Evolutionary conservation across 2,113 vertebrate genomes (phyloP), one percentile per base, ranked within the genome.

Genomic region (Labrus mixtus): DNA sequence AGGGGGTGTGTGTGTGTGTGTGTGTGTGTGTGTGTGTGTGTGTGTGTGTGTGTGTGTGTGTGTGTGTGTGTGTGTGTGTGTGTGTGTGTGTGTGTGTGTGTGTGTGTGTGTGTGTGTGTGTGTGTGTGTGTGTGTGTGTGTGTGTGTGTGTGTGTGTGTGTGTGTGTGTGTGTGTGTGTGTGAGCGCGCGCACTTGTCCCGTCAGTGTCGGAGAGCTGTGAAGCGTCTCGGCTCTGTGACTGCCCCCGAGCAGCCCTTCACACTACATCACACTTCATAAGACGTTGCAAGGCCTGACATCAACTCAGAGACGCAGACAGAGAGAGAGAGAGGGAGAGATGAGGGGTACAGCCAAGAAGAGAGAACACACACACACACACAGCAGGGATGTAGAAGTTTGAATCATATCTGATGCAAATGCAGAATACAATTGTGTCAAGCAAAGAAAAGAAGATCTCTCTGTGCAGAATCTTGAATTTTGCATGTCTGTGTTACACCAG

Each of bases 211-310:
- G 46, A 37, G 72, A 55, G 66, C 43, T 76, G 51, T 71, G 56
- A 59, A 71, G 67, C 16, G 19, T 48, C 59, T 66, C 45, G 68
- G 79, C 73, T 81, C 60, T 63, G 51, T 81, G 53, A 59, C 71
- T 67, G 55, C 68, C 76, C 68, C 3, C 33, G 69, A 75, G 79
- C 73, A 61, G 62, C 68, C 41, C 51, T 68, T 82, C 69, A 78
- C 62, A 72, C 68, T 61, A 37, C 58, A 70, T 76, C 61, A 77
- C 81, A 78, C 75, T 64, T 73, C 68, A 82, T 33, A 71, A 65
- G 67, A 71, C 73, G 48, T 20, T 61, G 51, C 50, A 77, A 56
- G 59, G 60, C 53, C 56, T 65, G 37, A 70, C 58, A 73, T 66
- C 22, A 75, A 60, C 46, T 70, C 58, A 41, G 55, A 55, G 16